A percentile compares a stretch with the other conserved stretches of the same genome.
phyloP scores from a whole-genome alignment of 2,113 vertebrate genomes.

The Pandion haliaetus region DNA sequence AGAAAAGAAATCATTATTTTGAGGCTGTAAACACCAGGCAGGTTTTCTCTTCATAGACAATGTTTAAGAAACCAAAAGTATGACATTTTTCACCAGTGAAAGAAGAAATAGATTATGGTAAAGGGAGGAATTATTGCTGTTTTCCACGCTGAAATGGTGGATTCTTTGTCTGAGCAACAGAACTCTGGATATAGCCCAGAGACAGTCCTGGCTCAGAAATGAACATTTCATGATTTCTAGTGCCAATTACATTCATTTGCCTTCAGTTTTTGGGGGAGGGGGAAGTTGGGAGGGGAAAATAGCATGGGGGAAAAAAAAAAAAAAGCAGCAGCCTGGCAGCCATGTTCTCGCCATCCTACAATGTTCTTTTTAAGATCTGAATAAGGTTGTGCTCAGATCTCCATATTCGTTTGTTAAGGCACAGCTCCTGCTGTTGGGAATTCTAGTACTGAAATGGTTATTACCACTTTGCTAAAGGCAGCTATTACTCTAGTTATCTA shows the following conservation, averaged over 20 bases:
- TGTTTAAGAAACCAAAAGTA: slow-evolving; percentile 14
- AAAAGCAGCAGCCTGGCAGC: slow-evolving; percentile 14
- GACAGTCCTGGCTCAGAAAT: slow-evolving; percentile 48
- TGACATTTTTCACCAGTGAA: slow-evolving; percentile 28
- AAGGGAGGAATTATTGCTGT: slow-evolving; percentile 27
- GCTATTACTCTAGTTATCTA: slow-evolving; percentile 49
- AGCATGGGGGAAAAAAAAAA: not conserved
- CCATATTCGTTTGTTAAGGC: slow-evolving; percentile 24
- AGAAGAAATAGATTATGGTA: slow-evolving; percentile 38
- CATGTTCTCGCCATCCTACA: not conserved
- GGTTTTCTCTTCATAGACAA: not conserved
- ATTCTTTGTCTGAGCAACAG: slow-evolving; percentile 59
- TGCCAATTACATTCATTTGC: slow-evolving; percentile 53
- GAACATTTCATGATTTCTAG: slow-evolving; percentile 56
- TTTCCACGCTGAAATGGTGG: slow-evolving; percentile 50
- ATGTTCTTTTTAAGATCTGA: slow-evolving; percentile 50
- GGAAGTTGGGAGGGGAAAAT: not conserved
- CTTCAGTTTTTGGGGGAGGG: slow-evolving; percentile 29
- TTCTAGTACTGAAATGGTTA: slow-evolving; percentile 37
- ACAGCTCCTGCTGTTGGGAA: slow-evolving; percentile 43
- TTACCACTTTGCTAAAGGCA: slow-evolving; percentile 33
- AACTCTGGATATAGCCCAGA: slow-evolving; percentile 50
- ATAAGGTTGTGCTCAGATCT: slow-evolving; percentile 40
- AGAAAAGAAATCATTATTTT: not conserved
- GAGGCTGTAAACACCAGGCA: not conserved